Conservation (phyloP, 1,140 invertebrate genomes). For the Chelonus insularis region DNA sequence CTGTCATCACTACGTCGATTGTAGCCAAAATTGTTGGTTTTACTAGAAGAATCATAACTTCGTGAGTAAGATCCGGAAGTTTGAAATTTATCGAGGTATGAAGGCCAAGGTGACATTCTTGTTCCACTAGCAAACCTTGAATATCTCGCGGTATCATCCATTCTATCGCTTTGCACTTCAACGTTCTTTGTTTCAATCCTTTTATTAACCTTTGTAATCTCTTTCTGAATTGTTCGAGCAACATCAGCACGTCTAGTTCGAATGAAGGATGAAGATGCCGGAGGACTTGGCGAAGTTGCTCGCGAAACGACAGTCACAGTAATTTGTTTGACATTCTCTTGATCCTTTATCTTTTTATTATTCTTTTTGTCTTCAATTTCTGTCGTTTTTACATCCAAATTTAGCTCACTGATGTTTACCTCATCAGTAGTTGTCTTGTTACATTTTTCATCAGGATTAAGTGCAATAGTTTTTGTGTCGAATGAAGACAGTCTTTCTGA, state of each 20-base stretch:
- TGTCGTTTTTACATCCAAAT: neutral
- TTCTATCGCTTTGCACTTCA: slow-evolving; percentile 70
- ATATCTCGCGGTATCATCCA: slow-evolving; percentile 66
- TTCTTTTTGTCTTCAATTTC: neutral
- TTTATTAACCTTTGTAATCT: slow-evolving; percentile 63
- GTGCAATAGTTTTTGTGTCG: neutral
- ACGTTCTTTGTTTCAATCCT: slow-evolving; percentile 65
- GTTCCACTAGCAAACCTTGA: slow-evolving; percentile 62
- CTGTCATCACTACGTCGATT: too few relatives aligned
- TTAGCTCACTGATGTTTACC: neutral
- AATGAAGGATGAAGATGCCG: slow-evolving; percentile 66
- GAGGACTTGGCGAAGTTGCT: slow-evolving; percentile 75
- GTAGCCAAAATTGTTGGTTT: slow-evolving; percentile 43
- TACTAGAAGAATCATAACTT: slow-evolving; percentile 38
- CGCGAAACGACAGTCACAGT: slow-evolving; percentile 70
- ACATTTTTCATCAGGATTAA: neutral
- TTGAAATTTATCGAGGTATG: slow-evolving; percentile 64
- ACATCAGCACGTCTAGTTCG: slow-evolving; percentile 70
- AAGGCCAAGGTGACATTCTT: slow-evolving; percentile 59
- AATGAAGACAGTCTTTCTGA: neutral
- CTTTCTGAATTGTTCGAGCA: slow-evolving; percentile 71
- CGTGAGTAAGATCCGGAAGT: slow-evolving; percentile 37
- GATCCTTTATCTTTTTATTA: neutral
- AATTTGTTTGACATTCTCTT: neutral
- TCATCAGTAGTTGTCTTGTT: too few relatives aligned